Base-by-base conservation (phyloP, 2,888 invertebrate genomes). In the Silvanus unidentatus region DNA sequence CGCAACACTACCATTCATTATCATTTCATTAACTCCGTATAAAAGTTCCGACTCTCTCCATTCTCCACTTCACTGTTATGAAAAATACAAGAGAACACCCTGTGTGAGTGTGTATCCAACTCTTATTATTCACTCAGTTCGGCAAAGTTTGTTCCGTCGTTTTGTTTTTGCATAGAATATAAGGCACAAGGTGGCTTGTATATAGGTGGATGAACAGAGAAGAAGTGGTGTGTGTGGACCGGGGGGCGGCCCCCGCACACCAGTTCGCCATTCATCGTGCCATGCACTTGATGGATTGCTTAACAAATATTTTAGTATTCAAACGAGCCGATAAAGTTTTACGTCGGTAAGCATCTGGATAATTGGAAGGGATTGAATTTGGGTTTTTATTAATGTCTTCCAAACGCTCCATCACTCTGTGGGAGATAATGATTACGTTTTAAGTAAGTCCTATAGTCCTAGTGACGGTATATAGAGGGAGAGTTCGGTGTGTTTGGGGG, bases 231-330 rank as follows among this genome's bases (percentile, higher is more conserved):
- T n/a, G n/a, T n/a, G n/a, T n/a, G 35, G 37, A 40, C 37, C 40
- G 41, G 47, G 53, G 48, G 50, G 42, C 46, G 32, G 29, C 40
- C 43, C 43, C 35, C 38, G 43, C 4, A 32, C 3, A n/a, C 40
- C 35, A 44, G 44, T 39, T 35, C 27, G 40, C 39, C 43, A 43
- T 42, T 5, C 34, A 14, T 16, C 16, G 16, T 16, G 39, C 43
- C 16, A 40, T 43, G 41, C 36, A 57, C 60, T 65, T 65, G 64
- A 65, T 66, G 60, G 66, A 66, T 66, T 63, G 62, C 63, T 63
- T 55, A 58, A 60, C 65, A 65, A 65, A 65, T 64, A 66, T 65
- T 65, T 65, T 64, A 65, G 62, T 62, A 64, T 65, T 65, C 63
- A 63, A 63, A 62, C 60, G 60, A 57, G 50, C 58, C 58, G 61